phyloP scores from a whole-genome alignment of 2,888 invertebrate species.

The Leptinotarsa tumamoca region DNA sequence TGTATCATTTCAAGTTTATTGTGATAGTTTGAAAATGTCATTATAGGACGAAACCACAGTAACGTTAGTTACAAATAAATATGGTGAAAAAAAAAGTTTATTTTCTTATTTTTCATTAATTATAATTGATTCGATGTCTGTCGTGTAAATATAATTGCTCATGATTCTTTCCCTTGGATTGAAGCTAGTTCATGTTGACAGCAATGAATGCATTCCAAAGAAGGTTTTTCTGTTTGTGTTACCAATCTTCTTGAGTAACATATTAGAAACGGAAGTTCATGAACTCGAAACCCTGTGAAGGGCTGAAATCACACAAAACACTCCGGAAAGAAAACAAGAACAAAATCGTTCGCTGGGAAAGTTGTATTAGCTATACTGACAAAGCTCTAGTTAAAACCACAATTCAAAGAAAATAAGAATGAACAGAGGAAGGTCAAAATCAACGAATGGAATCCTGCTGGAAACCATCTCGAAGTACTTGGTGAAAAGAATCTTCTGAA shows the following conservation, averaged over 20 bases:
- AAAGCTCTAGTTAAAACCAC: conserved; percentile 44
- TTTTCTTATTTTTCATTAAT: not conserved
- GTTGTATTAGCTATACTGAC: conserved; percentile 41
- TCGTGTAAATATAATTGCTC: not conserved
- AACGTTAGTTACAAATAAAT: no score
- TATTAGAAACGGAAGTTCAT: not conserved
- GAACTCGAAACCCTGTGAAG: conserved; percentile 8
- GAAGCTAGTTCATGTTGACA: not conserved
- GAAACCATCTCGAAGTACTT: conserved; percentile 9
- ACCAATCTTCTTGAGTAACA: conserved; percentile 7
- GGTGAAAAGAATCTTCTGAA: not conserved
- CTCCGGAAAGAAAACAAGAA: conserved; percentile 43
- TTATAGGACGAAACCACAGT: no score
- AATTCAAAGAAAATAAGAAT: conserved; percentile 41
- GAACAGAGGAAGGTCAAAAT: conserved; percentile 43
- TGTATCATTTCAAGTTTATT: no score
- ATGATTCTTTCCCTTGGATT: not conserved
- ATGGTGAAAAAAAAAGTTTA: no score
- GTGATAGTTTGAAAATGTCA: no score
- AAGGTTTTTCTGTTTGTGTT: conserved; percentile 10
- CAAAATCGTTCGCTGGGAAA: conserved; percentile 36
- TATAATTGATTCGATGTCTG: not conserved
- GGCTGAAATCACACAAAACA: conserved; percentile 36
- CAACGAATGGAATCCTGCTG: conserved; percentile 42
- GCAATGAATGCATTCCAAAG: not conserved